Evolutionary conservation across 2,888 invertebrate species (phyloP).

Genomic region (Macropis europaea): DNA sequence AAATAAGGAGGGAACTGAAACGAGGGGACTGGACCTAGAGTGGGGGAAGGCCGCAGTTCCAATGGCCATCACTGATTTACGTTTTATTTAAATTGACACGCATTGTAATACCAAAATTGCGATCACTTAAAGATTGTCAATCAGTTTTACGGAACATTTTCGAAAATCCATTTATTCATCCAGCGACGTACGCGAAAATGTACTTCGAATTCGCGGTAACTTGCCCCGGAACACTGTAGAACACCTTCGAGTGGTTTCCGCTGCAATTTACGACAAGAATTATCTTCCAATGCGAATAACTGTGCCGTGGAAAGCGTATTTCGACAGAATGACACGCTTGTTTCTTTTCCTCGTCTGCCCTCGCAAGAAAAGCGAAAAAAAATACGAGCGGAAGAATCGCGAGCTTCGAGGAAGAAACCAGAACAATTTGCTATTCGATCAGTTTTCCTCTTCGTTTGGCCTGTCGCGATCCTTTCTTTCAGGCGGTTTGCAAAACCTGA

Average conservation of each 20-base stretch:
- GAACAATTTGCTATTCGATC: neutral
- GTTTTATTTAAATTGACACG: no score
- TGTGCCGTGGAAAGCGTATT: neutral
- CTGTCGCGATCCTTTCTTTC: neutral
- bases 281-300: constrained; percentile 45
- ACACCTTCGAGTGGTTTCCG: neutral
- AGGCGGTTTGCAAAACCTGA: no score
- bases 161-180: no score
- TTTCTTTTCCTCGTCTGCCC: neutral
- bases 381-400: no score
- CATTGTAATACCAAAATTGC: no score
- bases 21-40: no score
- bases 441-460: constrained; percentile 14
- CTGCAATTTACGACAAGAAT: constrained; percentile 20
- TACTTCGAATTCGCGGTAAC: constrained; percentile 39
- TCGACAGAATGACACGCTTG: neutral
- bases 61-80: no score
- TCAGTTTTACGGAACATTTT: no score
- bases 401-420: neutral
- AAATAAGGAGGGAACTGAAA: no score
- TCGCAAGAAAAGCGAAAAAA: no score
- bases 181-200: constrained; percentile 5
- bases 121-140: no score
- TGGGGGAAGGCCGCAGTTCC: no score
- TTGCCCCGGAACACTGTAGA: constrained; percentile 19